Percentiles rank a stretch among this genome's conserved stretches.
Conservation (phyloP, 2,113 vertebrate species). For the Elephantulus edwardii region DNA sequence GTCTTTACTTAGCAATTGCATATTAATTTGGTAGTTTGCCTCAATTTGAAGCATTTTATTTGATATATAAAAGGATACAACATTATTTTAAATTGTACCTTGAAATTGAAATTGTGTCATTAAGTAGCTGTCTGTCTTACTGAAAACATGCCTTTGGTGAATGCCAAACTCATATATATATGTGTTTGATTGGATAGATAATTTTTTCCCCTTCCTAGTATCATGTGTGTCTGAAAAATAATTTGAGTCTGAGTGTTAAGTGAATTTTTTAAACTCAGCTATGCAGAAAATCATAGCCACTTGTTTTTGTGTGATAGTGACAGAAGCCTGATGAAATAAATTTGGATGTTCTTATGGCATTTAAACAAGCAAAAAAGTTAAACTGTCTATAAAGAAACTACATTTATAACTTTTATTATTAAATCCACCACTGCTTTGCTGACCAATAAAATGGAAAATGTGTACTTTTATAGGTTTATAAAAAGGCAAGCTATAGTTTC, state of each 20-base stretch:
- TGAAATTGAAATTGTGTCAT: conserved; percentile 69
- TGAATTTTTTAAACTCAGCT: conserved; percentile 75
- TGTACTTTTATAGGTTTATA: conserved; percentile 89
- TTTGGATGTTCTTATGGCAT: conserved; percentile 72
- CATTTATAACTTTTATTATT: conserved; percentile 85
- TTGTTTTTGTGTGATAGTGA: conserved; percentile 73
- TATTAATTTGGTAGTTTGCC: conserved; percentile 60
- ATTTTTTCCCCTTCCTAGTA: conserved; percentile 67
- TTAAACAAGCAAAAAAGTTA: conserved; percentile 78
- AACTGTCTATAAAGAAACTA: conserved; percentile 83
- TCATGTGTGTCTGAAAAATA: conserved; percentile 81
- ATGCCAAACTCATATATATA: conserved; percentile 75
- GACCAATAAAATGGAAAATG: conserved; percentile 90
- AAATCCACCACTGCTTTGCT: conserved; percentile 85
- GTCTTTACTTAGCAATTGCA: neutral
- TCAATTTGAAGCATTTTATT: conserved; percentile 61
- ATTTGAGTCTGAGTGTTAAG: conserved; percentile 71
- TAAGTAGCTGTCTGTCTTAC: conserved; percentile 68
- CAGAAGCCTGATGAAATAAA: conserved; percentile 75
- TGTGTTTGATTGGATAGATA: conserved; percentile 75
- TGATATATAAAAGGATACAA: neutral
- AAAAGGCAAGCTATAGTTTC: conserved; percentile 87
- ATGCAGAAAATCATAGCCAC: conserved; percentile 71
- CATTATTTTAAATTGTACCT: conserved; percentile 31
- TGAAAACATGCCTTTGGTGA: conserved; percentile 46